These are phyloP conservation scores for Ramazzottius varieornatus DNA, from an alignment of 2,888 invertebrate genomes.

Conservation along the genomic window DNA sequence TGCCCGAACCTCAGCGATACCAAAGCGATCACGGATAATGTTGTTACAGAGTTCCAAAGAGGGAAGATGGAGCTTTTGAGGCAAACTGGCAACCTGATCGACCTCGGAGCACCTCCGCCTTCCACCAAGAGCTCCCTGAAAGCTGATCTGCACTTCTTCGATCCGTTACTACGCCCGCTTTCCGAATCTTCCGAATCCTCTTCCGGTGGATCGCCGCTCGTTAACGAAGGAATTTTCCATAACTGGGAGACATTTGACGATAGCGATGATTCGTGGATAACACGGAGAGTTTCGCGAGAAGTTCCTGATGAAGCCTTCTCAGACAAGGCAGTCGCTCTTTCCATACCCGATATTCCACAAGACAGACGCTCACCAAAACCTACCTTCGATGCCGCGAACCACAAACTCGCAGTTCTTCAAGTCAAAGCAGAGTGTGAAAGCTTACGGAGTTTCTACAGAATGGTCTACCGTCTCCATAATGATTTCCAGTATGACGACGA, in stretches of 20 bases:
- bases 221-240: background rate
- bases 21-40: background rate
- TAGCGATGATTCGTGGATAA: background rate
- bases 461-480: background rate
- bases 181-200: background rate
- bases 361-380: background rate
- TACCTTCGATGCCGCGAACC: background rate
- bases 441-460: background rate
- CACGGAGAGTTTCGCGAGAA: background rate
- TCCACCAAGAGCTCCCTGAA: background rate
- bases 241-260: background rate
- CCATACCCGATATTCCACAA: background rate
- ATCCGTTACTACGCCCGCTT: background rate
- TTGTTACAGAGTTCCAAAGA: background rate
- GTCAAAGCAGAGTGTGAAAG: constrained; percentile 5
- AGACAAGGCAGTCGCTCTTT: background rate
- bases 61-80: background rate
- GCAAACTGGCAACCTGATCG: background rate
- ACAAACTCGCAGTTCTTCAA: background rate
- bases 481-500: constrained; percentile 46
- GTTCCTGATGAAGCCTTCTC: background rate
- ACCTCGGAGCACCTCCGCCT: background rate
- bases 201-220: background rate
- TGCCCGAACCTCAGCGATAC: background rate
- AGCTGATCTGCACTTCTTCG: background rate